Percentiles rank a stretch among this genome's conserved stretches.
Evolutionary conservation across 2,113 vertebrate species (phyloP).

Genomic region (Cynopterus brachyotis): DNA sequence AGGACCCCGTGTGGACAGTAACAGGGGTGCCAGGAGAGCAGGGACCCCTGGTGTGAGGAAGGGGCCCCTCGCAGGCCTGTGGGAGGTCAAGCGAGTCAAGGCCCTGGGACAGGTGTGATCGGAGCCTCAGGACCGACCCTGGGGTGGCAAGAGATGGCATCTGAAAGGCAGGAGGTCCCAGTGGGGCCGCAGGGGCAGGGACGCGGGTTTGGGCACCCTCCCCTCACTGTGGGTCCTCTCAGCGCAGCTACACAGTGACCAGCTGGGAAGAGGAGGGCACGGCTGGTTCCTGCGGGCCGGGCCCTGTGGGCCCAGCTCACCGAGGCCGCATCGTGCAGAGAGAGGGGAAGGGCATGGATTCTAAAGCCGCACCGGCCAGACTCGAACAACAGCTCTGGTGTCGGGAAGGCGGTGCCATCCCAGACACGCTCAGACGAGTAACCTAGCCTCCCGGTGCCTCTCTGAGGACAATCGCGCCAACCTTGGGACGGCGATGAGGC

Average conservation of each 20-base stretch:
- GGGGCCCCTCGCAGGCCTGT: accelerated
- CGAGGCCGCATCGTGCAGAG: neutral
- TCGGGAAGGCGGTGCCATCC: neutral
- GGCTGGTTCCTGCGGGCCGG: neutral
- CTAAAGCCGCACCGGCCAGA: neutral
- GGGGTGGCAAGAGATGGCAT: accelerated
- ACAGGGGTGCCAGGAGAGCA: accelerated
- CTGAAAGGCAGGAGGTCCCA: accelerated
- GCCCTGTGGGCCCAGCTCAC: accelerated
- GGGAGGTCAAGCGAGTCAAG: neutral
- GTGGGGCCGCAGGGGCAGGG: too few relatives aligned
- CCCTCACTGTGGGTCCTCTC: neutral
- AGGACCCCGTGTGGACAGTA: too few relatives aligned
- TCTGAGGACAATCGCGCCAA: neutral
- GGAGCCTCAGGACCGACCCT: neutral
- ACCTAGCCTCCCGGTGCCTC: neutral
- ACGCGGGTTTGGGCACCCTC: neutral
- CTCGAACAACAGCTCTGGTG: neutral
- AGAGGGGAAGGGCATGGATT: neutral
- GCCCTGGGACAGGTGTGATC: neutral
- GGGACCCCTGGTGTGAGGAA: neutral
- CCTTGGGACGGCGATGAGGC: neutral
- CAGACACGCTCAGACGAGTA: neutral
- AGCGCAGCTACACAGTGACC: neutral
- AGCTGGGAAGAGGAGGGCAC: neutral